Conservation (phyloP, 2,113 vertebrate species). For the Arizona elegans region DNA sequence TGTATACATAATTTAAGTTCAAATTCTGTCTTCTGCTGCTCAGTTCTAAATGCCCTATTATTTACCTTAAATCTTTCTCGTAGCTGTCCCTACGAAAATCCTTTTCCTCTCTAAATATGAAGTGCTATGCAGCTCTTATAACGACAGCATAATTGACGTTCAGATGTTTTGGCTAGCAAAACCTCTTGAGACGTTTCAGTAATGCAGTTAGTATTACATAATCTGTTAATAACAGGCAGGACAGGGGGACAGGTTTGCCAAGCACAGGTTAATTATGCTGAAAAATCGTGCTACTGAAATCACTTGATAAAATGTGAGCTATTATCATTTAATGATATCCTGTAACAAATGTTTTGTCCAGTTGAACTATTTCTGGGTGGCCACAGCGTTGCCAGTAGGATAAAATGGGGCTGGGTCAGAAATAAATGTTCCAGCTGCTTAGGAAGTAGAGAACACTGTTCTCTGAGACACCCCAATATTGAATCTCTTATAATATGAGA, state of each 20-base stretch:
- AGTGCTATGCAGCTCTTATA: neutral
- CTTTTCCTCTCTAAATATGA: neutral
- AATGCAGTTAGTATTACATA: neutral
- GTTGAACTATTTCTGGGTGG: neutral
- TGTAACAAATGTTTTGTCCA: neutral
- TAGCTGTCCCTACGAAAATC: neutral
- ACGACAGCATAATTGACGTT: neutral
- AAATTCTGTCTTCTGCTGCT: too few species aligned
- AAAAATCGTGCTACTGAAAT: neutral
- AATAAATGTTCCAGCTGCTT: neutral
- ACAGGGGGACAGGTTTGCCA: neutral
- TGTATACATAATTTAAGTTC: too few species aligned
- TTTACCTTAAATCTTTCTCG: neutral
- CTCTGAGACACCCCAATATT: neutral
- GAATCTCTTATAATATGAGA: neutral
- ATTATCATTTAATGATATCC: neutral
- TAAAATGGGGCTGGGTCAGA: neutral
- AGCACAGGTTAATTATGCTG: neutral
- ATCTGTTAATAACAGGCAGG: neutral
- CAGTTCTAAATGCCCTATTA: neutral
- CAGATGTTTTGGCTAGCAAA: neutral
- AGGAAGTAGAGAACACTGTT: neutral
- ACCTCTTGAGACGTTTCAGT: neutral
- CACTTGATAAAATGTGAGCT: neutral
- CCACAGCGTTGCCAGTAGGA: neutral